Conservation (phyloP, 2,113 vertebrate genomes). For the Mesocricetus auratus region DNA sequence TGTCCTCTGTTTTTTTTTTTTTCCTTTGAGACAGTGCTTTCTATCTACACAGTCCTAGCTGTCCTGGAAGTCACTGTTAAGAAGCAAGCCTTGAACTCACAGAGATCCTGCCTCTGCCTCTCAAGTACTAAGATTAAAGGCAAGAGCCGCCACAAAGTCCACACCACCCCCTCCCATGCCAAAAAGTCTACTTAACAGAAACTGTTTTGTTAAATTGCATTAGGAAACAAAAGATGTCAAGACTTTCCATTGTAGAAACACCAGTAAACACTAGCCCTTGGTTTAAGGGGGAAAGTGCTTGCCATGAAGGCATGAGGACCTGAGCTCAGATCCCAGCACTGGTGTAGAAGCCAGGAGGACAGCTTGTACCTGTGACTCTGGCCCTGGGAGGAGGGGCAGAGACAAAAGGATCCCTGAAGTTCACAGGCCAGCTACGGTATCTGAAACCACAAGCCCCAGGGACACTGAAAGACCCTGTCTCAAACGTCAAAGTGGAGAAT, state of each 20-base stretch:
- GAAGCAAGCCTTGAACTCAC: neutral
- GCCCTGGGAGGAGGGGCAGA: neutral
- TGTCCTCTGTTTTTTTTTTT: neutral
- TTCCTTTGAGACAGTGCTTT: neutral
- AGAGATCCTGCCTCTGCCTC: neutral
- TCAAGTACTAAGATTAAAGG: neutral
- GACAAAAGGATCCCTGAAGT: neutral
- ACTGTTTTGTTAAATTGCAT: neutral
- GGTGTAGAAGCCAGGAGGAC: neutral
- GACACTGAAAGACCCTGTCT: neutral
- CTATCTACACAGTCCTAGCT: neutral
- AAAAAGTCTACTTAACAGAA: neutral
- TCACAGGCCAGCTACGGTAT: neutral
- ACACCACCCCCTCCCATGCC: no score
- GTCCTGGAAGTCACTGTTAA: neutral
- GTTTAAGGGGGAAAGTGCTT: neutral
- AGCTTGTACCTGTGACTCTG: neutral
- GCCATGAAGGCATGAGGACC: neutral
- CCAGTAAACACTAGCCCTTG: neutral
- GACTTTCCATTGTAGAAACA: neutral
- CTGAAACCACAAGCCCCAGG: neutral
- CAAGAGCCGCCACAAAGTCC: neutral
- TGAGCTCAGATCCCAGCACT: neutral
- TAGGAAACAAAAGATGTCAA: constrained; percentile 21
- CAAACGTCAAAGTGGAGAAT: neutral